Evolutionary conservation across 2,888 invertebrate genomes (phyloP), one percentile per base, ranked within the genome.

Genomic region (Caradrina clavipalpis): DNA sequence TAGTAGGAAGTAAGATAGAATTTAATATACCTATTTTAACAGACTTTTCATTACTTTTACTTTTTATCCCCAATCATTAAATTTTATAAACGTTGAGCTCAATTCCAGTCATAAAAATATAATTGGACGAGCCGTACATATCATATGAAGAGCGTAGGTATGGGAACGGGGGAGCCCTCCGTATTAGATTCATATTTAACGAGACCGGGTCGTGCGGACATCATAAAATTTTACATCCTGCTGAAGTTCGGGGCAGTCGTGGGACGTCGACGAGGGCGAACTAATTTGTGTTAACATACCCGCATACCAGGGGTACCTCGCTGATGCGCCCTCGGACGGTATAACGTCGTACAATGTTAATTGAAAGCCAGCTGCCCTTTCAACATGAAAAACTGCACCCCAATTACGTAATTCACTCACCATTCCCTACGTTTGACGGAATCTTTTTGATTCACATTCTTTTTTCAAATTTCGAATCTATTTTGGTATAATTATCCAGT

Each of bases 211-310:
- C 71, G 62, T 35, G 47, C 49, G 49, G 58, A 47, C 60, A 22
- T 68, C 78, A 69, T 84, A 78, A 84, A 80, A 80, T 80, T 78
- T 84, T 68, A 84, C 63, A 68, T 73, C 74, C 64, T 58, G 66
- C 73, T 72, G 67, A 73, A 70, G 64, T 69, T 60, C 66, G 65
- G 66, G 53, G 11, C 53, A 56, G 65, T 47, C 21, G 60, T 42
- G 50, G 49, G 45, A 62, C 55, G 49, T 47, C 59, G 47, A 15
- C 54, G 13, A 57, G 17, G 55, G 57, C 55, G 50, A 45, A 64
- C 50, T 65, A 63, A 81, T 82, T 74, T 70, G 42, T 69, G 64
- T 72, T 62, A 50, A 31, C 65, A 65, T 59, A 39, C n/a, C 61
- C 42, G 45, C 59, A 56, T 51, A 19, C 65, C 61, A 51, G 64